Conservation (phyloP, 23 tunicate genomes). For the Oikopleura dioica region DNA sequence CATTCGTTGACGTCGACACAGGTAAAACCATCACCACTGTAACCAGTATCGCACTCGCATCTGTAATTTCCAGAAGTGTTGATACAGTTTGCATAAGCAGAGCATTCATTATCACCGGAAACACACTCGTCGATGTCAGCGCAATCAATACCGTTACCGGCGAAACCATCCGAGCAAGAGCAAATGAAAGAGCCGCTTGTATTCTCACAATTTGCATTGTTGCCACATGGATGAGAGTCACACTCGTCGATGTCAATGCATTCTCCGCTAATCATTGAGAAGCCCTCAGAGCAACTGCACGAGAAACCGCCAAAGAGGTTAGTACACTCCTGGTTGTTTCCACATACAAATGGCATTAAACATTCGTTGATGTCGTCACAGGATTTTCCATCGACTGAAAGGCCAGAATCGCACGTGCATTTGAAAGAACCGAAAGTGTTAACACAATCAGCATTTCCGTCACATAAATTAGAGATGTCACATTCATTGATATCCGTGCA, state of each 20-base stretch:
- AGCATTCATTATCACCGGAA: neutral
- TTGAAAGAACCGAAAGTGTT: slow-evolving; percentile 20
- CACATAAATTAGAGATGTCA: slow-evolving; percentile 15
- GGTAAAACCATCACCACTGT: slow-evolving; percentile 22
- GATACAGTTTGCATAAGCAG: slow-evolving; percentile 14
- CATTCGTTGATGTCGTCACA: neutral
- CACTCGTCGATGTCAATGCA: slow-evolving; percentile 19
- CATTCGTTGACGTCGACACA: slow-evolving; percentile 16
- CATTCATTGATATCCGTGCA: slow-evolving; percentile 32
- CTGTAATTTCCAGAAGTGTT: slow-evolving; percentile 21
- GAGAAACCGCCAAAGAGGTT: neutral
- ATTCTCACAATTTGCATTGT: slow-evolving; percentile 24
- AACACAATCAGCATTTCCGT: slow-evolving; percentile 19
- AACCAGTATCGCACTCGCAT: slow-evolving; percentile 18
- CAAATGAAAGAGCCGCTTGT: slow-evolving; percentile 23
- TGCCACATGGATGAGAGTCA: slow-evolving; percentile 18
- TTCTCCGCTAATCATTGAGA: neutral
- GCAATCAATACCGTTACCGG: slow-evolving; percentile 20
- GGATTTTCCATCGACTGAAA: slow-evolving; percentile 18
- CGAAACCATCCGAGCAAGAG: slow-evolving; percentile 22
- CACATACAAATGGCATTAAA: too few relatives aligned
- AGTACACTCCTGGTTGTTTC: neutral
- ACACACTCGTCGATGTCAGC: slow-evolving; percentile 6
- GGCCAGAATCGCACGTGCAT: slow-evolving; percentile 24
- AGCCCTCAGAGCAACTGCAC: neutral